A percentile compares a stretch with the other conserved stretches of the same genome.
These are phyloP conservation scores for Xyrauchen texanus DNA, from an alignment of 2,113 vertebrate genomes.

Conservation along the genomic window DNA sequence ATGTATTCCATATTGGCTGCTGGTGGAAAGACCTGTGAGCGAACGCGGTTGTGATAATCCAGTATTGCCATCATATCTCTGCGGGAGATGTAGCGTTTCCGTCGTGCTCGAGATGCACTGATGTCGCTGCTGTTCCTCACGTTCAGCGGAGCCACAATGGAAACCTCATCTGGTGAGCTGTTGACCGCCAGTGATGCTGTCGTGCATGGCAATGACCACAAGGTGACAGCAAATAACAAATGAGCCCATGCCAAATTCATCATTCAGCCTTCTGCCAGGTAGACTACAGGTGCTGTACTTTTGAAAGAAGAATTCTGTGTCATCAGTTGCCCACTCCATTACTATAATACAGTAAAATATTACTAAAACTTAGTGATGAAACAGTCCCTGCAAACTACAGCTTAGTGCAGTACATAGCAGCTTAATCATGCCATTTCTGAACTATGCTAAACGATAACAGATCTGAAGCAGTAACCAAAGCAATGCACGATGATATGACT, in stretches of 20 bases:
- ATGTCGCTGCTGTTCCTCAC: neutral
- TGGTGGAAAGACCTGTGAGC: constrained; percentile 80
- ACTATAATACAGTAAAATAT: neutral
- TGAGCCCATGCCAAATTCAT: constrained; percentile 70
- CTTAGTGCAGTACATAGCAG: too few species aligned
- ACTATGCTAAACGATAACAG: too few species aligned
- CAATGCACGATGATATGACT: too few species aligned
- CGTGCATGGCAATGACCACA: constrained; percentile 71
- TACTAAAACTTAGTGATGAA: neutral
- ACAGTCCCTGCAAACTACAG: neutral
- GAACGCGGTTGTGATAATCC: constrained; percentile 86
- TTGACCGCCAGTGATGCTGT: constrained; percentile 60
- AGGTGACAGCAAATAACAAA: constrained; percentile 73
- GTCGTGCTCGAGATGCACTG: constrained; percentile 61
- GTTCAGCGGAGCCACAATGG: neutral
- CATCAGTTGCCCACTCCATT: neutral
- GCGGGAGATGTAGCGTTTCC: constrained; percentile 74
- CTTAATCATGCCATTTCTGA: neutral
- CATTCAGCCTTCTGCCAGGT: constrained; percentile 14
- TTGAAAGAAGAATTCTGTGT: constrained; percentile 2
- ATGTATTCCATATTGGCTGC: constrained; percentile 91
- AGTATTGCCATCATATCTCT: constrained; percentile 76
- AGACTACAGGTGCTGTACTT: constrained; percentile 5
- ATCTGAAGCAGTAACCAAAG: too few species aligned
- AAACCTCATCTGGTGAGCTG: constrained; percentile 57